Evolutionary conservation across 2,888 invertebrate species (phyloP).

Genomic region (Drosophila prostipennis): DNA sequence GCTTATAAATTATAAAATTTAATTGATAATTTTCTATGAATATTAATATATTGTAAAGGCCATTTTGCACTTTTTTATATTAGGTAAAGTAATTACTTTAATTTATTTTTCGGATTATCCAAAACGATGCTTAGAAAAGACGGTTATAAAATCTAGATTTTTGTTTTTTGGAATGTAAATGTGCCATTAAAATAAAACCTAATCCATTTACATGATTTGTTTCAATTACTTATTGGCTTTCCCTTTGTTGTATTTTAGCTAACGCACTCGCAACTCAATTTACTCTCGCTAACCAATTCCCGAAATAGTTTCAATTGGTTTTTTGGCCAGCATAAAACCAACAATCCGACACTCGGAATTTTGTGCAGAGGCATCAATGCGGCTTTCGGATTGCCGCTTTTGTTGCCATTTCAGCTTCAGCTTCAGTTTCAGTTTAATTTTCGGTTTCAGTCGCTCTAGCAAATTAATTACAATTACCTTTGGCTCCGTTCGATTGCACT

Average conservation of each 20-base stretch:
- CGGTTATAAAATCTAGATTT: too few relatives aligned
- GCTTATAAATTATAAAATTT: too few relatives aligned
- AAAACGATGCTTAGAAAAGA: too few relatives aligned
- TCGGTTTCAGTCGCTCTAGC: constrained; percentile 1
- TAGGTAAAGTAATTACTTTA: too few relatives aligned
- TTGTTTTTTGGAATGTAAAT: too few relatives aligned
- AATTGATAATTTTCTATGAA: too few relatives aligned
- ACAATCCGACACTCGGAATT: neutral
- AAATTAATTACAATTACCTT: constrained; percentile 48
- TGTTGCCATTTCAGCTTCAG: constrained; percentile 1
- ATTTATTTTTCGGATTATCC: too few relatives aligned
- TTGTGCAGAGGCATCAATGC: neutral
- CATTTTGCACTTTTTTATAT: too few relatives aligned
- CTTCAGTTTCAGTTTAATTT: neutral
- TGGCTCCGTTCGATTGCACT: constrained; percentile 16
- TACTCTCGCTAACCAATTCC: neutral
- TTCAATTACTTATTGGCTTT: too few relatives aligned
- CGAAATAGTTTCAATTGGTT: neutral
- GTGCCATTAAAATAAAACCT: too few relatives aligned
- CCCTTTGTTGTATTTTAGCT: neutral
- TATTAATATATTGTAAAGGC: too few relatives aligned
- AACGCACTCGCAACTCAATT: neutral
- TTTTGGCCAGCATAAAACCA: neutral
- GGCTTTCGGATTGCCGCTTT: neutral
- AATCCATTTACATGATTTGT: too few relatives aligned